Base-by-base conservation (phyloP, 2,113 vertebrate genomes). In the Phalacrocorax pelagicus region DNA sequence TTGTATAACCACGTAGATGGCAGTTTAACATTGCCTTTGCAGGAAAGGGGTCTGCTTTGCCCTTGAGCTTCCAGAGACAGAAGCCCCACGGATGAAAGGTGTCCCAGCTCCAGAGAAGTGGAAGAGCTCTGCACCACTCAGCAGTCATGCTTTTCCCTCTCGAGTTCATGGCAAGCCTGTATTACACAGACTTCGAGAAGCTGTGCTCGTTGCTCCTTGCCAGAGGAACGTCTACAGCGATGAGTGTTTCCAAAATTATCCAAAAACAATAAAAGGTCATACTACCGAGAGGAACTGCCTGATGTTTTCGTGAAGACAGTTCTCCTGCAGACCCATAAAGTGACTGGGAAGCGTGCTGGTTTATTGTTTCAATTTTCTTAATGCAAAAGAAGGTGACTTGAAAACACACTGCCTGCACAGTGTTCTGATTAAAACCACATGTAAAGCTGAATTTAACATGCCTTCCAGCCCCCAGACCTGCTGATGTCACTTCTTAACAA, bases 391-490 rank as follows among this genome's bases (percentile, higher is more conserved):
- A 91, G 40, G 54, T 26, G 30, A n/a, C 65, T 81, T 72, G 70
- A 86, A 94, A 95, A 83, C 66, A 78, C 47, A 23, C 38, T 21
- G 40, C 20, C 44, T 70, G 71, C 10, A 11, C 5, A 59, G 61
- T 6, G n/a, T 20, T 81, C 34, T 29, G 46, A 95, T 66, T 38
- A 15, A 78, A 96, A 58, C 62, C 90, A 91, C 10, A 10, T 59
- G 86, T 15, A 72, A 92, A 96, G 84, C 94, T 44, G 63, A 71
- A 92, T 91, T 95, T 94, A 95, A 97, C 93, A 91, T 79, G 92
- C 88, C 86, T 94, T 81, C 62, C 78, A 92, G 82, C 59, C 66
- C 72, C 88, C 86, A 95, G 85, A 96, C 96, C 93, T 89, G 88
- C 57, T 95, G 91, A 71, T 36, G 51, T 92, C 46, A 93, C 67